Percentiles rank a stretch among this genome's conserved stretches.
Conservation (phyloP, 2,797 vertebrate genomes). For the Anguilla pacifica region DNA sequence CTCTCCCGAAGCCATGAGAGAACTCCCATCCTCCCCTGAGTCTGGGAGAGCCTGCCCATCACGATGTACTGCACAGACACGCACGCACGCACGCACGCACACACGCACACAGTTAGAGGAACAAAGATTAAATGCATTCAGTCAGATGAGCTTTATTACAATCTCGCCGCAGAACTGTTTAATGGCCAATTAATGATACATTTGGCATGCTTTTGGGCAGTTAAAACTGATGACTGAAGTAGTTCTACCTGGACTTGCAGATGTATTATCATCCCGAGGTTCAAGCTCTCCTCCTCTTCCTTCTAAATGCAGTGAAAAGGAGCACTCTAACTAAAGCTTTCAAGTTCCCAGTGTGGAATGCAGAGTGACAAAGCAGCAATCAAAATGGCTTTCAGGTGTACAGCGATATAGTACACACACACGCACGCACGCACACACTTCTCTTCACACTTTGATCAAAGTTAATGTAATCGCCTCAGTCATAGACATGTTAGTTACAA, state of each 20-base stretch:
- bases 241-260: background rate
- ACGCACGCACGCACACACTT: background rate
- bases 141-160: background rate
- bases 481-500: background rate
- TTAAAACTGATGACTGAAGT: background rate
- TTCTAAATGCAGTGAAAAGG: conserved; percentile 6
- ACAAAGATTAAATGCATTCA: background rate
- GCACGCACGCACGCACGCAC: background rate
- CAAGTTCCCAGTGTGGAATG: background rate
- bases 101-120: background rate
- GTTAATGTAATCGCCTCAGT: background rate
- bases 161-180: too few relatives aligned
- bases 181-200: background rate
- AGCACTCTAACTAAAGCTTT: background rate
- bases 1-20: background rate
- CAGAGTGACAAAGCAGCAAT: background rate
- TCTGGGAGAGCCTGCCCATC: background rate
- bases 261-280: background rate
- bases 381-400: background rate
- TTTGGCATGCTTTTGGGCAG: background rate
- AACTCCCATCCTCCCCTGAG: conserved; percentile 10
- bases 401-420: background rate
- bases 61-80: conserved; percentile 1
- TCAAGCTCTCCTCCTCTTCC: background rate
- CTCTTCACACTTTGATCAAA: background rate